Conservation (phyloP, 2,888 invertebrate species). For the Cyclophora punctaria region DNA sequence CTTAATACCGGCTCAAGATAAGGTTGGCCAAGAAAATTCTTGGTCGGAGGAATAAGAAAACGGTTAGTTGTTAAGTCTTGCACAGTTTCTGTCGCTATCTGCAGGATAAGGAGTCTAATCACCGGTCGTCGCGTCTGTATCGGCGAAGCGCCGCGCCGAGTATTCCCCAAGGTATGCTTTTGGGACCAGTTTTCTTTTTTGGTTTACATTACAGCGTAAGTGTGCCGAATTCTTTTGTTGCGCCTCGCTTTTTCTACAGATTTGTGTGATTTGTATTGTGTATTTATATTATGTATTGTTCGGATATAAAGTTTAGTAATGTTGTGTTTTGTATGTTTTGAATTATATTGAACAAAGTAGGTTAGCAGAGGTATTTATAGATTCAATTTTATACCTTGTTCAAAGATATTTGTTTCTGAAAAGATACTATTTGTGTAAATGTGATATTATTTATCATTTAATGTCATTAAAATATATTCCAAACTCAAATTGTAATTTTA, state of each 20-base stretch:
- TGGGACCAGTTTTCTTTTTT: constrained; percentile 74
- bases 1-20: constrained; percentile 62
- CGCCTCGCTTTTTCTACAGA: constrained; percentile 59
- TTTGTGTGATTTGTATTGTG: constrained; percentile 56
- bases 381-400: too few relatives aligned
- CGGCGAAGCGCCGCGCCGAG: constrained; percentile 64
- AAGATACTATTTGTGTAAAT: too few relatives aligned
- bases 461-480: too few relatives aligned
- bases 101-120: constrained; percentile 74
- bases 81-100: constrained; percentile 75
- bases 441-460: too few relatives aligned
- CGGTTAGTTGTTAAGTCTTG: constrained; percentile 75
- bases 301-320: too few relatives aligned
- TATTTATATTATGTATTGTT: constrained; percentile 31
- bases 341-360: too few relatives aligned
- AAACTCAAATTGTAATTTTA: too few relatives aligned
- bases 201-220: constrained; percentile 73
- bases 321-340: too few relatives aligned
- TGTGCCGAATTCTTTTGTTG: constrained; percentile 72
- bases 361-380: too few relatives aligned
- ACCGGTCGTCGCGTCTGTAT: constrained; percentile 74
- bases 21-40: constrained; percentile 66
- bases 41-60: constrained; percentile 71
- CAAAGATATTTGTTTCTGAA: too few relatives aligned
- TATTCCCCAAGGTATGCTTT: constrained; percentile 69